Percentiles rank a stretch among this genome's conserved stretches.
Evolutionary conservation across 1,140 invertebrate species (phyloP).

Genomic region (Bombyx mandarina): DNA sequence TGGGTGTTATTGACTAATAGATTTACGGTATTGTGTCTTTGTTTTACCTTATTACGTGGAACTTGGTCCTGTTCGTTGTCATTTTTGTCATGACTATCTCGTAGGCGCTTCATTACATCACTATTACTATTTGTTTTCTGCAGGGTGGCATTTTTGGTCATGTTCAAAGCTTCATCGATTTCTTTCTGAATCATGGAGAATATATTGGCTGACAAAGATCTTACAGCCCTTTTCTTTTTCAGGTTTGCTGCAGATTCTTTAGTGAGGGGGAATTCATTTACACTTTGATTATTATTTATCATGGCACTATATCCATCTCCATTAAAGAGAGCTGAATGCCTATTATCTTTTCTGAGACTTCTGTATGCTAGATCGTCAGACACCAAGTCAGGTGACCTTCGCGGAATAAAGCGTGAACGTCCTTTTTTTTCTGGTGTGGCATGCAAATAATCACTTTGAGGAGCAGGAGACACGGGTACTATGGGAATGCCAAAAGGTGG

Average conservation of each 20-base stretch:
- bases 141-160: constrained; percentile 43
- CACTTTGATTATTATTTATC: constrained; percentile 53
- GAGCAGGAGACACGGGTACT: constrained; percentile 81
- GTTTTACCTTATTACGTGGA: constrained; percentile 67
- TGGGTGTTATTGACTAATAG: constrained; percentile 59
- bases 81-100: constrained; percentile 56
- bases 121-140: constrained; percentile 67
- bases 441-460: constrained; percentile 88
- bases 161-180: constrained; percentile 63
- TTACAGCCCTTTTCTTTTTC: constrained; percentile 82
- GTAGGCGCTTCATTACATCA: constrained; percentile 58
- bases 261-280: constrained; percentile 52
- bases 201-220: constrained; percentile 86
- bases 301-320: constrained; percentile 47
- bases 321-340: constrained; percentile 51
- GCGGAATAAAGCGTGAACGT: constrained; percentile 75
- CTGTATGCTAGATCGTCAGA: constrained; percentile 90
- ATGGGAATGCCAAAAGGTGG: constrained; percentile 92
- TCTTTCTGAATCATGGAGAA: constrained; percentile 78
- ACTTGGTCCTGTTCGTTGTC: constrained; percentile 49
- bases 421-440: constrained; percentile 75
- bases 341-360: constrained; percentile 83
- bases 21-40: constrained; percentile 64
- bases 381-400: constrained; percentile 83
- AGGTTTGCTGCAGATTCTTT: constrained; percentile 50